Percentiles rank a stretch among this genome's conserved stretches.
Conservation (phyloP, 1,140 invertebrate species). For the Bombyx mandarina region DNA sequence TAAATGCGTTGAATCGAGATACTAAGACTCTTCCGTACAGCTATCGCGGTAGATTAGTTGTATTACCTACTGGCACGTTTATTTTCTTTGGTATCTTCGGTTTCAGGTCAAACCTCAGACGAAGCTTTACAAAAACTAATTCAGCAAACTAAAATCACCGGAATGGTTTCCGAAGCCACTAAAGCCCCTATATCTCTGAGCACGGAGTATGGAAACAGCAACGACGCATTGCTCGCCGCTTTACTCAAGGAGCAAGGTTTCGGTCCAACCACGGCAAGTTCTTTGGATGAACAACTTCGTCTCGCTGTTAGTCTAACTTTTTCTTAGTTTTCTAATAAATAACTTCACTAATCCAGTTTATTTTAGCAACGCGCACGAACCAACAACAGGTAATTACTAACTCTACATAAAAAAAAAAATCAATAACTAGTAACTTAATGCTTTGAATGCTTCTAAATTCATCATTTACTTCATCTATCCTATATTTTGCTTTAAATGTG, state of each 20-base stretch:
- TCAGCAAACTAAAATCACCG: slow-evolving; percentile 42
- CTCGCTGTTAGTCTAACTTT: slow-evolving; percentile 70
- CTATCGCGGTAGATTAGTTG: no score
- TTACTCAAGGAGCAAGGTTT: slow-evolving; percentile 78
- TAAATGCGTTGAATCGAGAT: no score
- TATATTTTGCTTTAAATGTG: slow-evolving; percentile 7
- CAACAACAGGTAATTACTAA: not conserved
- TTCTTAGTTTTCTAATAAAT: slow-evolving; percentile 18
- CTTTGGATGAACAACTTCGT: slow-evolving; percentile 72
- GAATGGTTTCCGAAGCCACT: slow-evolving; percentile 60
- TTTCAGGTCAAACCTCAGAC: slow-evolving; percentile 57
- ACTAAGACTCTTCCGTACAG: no score
- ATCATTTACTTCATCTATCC: slow-evolving; percentile 5
- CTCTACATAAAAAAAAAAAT: not conserved
- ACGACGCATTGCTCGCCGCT: slow-evolving; percentile 77
- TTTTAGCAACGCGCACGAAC: not conserved
- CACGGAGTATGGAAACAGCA: slow-evolving; percentile 72
- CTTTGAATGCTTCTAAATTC: slow-evolving; percentile 5
- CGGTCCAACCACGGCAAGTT: slow-evolving; percentile 75
- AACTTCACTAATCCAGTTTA: no score
- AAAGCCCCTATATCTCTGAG: slow-evolving; percentile 58
- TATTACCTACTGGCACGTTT: no score
- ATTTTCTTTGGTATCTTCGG: not conserved
- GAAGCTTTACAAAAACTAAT: slow-evolving; percentile 58
- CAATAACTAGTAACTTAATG: slow-evolving; percentile 1